Base-by-base conservation (phyloP, 1,140 invertebrate genomes). In the Leptinotarsa lineolata region DNA sequence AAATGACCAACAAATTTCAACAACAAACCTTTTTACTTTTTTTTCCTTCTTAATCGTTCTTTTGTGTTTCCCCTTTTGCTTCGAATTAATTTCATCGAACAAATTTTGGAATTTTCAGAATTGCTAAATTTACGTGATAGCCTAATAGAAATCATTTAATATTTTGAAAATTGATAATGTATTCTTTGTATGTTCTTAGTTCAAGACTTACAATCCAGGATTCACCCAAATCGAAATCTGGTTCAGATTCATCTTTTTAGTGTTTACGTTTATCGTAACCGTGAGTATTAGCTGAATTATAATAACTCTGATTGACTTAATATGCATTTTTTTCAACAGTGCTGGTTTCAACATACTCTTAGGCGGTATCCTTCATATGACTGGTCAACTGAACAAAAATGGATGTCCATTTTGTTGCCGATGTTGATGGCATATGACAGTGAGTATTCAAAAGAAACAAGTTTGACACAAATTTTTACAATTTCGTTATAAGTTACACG, bases 321-420 rank as follows among this genome's bases (percentile, higher is more conserved):
- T 39, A 30, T 8, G 63, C 16, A 21, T 15, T 58, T 70, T 70
- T 48, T 63, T 72, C 87, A 88, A 71, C 85, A 98, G 96, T 96
- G 93, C 83, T 95, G 95, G 92, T 97, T 96, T 86, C 92, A 92
- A 5, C 93, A 97, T 85, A 91, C 91, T 0, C 86, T 99, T 68
- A 88, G 95, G 80, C 96, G 93, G 83, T 98, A 95, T 87, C 90
- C 92, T 0, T 87, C 96, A 3, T 90, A 92, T 77, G 96, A 98
- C 85, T 99, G 97, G 97, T 97, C 97, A 4, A 97, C 98, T 78
- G 97, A 99, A 86, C 97, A 99, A 82, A 97, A 95, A 85, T 99
- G 97, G 97, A 91, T 98, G 80, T 94, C 94, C 1, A 85, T 96
- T 22, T 86, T 99, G 24, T 86, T 99, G 73, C 95, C 96, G n/a